phyloP scores from a whole-genome alignment of 2,797 vertebrate genomes.

The Siniperca scherzeri region DNA sequence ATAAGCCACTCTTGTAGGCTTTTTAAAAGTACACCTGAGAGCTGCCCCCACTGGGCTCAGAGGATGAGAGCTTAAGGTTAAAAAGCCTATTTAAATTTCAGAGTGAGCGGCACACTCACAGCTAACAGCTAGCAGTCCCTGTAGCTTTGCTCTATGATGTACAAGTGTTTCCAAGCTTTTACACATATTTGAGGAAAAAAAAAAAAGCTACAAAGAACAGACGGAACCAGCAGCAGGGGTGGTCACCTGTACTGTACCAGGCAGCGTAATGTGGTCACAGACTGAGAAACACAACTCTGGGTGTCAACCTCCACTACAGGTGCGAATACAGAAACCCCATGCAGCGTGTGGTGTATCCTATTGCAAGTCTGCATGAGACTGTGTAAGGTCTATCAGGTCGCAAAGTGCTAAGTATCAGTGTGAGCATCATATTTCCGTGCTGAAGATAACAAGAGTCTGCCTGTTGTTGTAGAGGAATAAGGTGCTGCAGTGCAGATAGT shows the following conservation, averaged over 20 bases:
- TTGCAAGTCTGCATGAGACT: constrained; percentile 54
- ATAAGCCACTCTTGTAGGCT: constrained; percentile 83
- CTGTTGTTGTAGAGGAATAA: constrained; percentile 68
- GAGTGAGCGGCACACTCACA: constrained; percentile 78
- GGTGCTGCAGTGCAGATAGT: constrained; percentile 74
- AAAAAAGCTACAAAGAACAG: constrained; percentile 31
- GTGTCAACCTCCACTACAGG: constrained; percentile 59
- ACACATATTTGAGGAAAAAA: constrained; percentile 41
- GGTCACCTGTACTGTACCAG: constrained; percentile 56
- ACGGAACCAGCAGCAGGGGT: constrained; percentile 47
- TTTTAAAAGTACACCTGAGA: constrained; percentile 85
- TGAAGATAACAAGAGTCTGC: constrained; percentile 67
- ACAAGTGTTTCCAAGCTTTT: constrained; percentile 77
- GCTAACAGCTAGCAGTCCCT: constrained; percentile 78
- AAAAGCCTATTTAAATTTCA: constrained; percentile 88
- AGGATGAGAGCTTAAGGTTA: constrained; percentile 85
- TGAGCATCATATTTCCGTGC: constrained; percentile 66
- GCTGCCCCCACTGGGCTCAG: constrained; percentile 80
- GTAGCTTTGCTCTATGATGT: constrained; percentile 78
- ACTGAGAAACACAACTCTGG: constrained; percentile 54
- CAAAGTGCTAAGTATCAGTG: constrained; percentile 61
- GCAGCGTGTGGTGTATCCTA: constrained; percentile 36
- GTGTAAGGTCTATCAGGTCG: constrained; percentile 62
- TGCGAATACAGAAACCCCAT: constrained; percentile 57
- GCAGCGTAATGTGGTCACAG: constrained; percentile 50